phyloP scores from a whole-genome alignment of 2,797 vertebrate genomes.

The Hemitrygon akajei region DNA sequence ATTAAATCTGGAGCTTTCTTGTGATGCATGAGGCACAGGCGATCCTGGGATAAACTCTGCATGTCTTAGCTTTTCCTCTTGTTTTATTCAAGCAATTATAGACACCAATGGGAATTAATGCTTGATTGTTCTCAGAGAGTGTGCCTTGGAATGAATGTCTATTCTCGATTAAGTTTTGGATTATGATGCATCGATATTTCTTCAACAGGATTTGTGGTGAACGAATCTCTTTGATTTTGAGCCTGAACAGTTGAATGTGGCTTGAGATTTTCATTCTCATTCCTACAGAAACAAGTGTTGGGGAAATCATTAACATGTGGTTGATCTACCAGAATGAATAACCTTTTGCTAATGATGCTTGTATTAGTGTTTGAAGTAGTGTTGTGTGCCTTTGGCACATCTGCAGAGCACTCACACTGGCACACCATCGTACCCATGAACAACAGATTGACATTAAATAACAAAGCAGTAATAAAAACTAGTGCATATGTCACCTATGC shows the following conservation, averaged over 20 bases:
- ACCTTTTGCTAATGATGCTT: neutral
- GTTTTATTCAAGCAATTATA: neutral
- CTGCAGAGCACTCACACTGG: neutral
- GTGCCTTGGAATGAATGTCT: neutral
- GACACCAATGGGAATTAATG: neutral
- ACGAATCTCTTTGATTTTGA: neutral
- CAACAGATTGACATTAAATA: neutral
- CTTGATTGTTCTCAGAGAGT: neutral
- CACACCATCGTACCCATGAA: neutral
- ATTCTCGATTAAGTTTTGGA: neutral
- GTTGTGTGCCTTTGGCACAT: neutral
- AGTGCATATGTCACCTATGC: neutral
- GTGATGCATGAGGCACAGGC: neutral
- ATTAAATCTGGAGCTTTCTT: slow-evolving; percentile 3
- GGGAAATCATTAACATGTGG: neutral
- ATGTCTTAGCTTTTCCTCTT: neutral
- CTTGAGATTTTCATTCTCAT: neutral
- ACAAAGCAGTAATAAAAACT: neutral
- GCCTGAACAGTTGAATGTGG: neutral
- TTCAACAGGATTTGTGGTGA: neutral
- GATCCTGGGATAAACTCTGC: neutral
- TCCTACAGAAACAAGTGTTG: neutral
- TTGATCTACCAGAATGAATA: neutral
- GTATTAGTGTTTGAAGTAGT: neutral
- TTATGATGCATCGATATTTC: neutral